These are phyloP conservation scores for Corynorhinus townsendii DNA, from an alignment of 2,113 vertebrate species.

Conservation along the genomic window DNA sequence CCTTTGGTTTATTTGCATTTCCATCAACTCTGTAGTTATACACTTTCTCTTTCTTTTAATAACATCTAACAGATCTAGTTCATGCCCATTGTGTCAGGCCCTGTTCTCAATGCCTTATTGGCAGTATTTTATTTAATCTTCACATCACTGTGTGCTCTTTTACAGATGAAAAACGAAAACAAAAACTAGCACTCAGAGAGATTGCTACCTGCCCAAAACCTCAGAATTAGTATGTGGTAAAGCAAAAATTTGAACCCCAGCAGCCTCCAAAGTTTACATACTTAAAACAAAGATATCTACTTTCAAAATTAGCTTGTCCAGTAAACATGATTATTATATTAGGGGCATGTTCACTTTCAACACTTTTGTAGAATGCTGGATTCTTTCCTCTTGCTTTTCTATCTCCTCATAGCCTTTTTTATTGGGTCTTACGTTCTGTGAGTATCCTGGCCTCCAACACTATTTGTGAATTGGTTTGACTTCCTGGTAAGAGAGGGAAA, in stretches of 20 bases:
- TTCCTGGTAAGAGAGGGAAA: not conserved
- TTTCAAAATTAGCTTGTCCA: not conserved
- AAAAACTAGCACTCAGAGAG: not conserved
- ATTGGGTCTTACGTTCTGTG: not conserved
- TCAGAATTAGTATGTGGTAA: not conserved
- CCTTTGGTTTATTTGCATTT: not conserved
- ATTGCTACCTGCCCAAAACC: not conserved
- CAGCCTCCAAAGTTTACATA: not conserved
- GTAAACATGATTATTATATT: not conserved
- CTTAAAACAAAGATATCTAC: not conserved
- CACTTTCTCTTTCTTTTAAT: not conserved
- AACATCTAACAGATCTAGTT: not conserved
- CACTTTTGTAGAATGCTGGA: not conserved
- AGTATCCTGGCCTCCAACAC: not conserved
- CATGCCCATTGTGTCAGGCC: not conserved
- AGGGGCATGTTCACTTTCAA: not conserved
- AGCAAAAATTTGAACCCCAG: not conserved
- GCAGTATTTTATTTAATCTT: not conserved
- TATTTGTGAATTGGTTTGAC: not conserved
- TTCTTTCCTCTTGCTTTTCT: not conserved
- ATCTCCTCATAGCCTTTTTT: not conserved
- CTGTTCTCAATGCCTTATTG: not conserved
- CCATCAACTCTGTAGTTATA: not conserved
- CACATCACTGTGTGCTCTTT: not conserved
- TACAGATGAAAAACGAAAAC: not conserved